Evolutionary conservation across 1,140 invertebrate species (phyloP), one percentile per base, ranked within the genome.

Genomic region (Chironomus tepperi): DNA sequence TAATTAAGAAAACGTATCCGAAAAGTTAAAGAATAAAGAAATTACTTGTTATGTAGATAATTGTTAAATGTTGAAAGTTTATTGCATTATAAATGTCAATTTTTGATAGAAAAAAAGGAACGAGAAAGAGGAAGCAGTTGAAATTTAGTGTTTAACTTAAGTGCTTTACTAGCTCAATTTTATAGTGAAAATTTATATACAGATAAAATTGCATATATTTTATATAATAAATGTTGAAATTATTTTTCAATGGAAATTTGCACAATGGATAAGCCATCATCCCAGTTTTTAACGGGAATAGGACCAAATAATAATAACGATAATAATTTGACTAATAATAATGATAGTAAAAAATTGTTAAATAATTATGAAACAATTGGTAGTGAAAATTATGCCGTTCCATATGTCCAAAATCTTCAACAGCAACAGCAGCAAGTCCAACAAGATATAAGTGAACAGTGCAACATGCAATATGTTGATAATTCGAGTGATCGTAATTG

Each of bases 211-310:
- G 5, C 24, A 34, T 34, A 34, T 57, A 57, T 57, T 57, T n/a
- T 57, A 12, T 57, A 57, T 57, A 34, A 34, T 34, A 57, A 12
- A 57, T 57, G 47, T n/a, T n/a, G 12, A 57, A 57, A 57, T 57
- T 57, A 57, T 57, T n/a, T 70, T 21, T 70, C 65, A 70, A 70
- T 70, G 65, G 65, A 70, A 70, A 21, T 70, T 18, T 70, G 65
- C 65, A 70, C 16, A 70, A 70, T 70, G 65, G 65, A 70, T 70
- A 57, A 57, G n/a, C 15, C 47, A n/a, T 6, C 65, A 19, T 70
- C 65, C 65, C 65, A 70, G 9, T 70, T 19, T 70, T 70, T 18
- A 18, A 19, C n/a, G 9, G 65, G 65, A 16, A 70, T 57, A 12
- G 47, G 47, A 57, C 47, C 65, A 70, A 21, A 70, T 70, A n/a